phyloP scores from a whole-genome alignment of 2,888 invertebrate species.

The Xylophagus ater region DNA sequence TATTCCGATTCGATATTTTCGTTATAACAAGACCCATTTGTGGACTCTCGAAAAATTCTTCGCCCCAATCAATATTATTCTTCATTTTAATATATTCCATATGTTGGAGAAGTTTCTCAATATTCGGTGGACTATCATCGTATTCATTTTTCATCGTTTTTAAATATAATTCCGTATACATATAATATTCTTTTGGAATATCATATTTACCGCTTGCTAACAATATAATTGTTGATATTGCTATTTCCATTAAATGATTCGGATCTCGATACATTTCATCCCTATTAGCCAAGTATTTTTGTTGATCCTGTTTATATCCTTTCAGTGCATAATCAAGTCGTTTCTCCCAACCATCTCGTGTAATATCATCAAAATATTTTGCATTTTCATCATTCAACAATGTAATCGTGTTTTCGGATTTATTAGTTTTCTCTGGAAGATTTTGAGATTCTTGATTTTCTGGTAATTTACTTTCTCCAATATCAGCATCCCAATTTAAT shows the following conservation, averaged over 20 bases:
- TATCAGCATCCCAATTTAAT: no score
- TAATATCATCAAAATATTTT: conserved; percentile 1
- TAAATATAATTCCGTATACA: conserved; percentile 13
- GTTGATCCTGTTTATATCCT: no score
- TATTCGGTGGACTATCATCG: conserved; percentile 18
- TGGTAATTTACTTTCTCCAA: no score
- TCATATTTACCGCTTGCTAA: conserved; percentile 9
- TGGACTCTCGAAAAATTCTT: no score
- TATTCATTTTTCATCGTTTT: conserved; percentile 14
- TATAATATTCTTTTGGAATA: conserved; percentile 14
- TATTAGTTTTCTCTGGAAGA: no score
- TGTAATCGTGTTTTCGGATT: no score
- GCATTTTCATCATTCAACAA: conserved; percentile 11
- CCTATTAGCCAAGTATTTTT: background rate
- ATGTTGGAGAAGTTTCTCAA: conserved; percentile 12
- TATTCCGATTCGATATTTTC: no score
- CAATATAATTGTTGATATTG: conserved; percentile 18
- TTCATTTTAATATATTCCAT: conserved; percentile 6
- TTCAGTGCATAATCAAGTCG: conserved; percentile 17
- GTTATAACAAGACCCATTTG: no score
- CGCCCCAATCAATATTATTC: conserved; percentile 4
- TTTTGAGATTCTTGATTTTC: no score
- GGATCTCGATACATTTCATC: conserved; percentile 6
- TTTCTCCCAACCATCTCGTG: conserved; percentile 15
- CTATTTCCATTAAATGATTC: conserved; percentile 9